phyloP scores from a whole-genome alignment of 2,113 vertebrate species.

The Petaurus breviceps region DNA sequence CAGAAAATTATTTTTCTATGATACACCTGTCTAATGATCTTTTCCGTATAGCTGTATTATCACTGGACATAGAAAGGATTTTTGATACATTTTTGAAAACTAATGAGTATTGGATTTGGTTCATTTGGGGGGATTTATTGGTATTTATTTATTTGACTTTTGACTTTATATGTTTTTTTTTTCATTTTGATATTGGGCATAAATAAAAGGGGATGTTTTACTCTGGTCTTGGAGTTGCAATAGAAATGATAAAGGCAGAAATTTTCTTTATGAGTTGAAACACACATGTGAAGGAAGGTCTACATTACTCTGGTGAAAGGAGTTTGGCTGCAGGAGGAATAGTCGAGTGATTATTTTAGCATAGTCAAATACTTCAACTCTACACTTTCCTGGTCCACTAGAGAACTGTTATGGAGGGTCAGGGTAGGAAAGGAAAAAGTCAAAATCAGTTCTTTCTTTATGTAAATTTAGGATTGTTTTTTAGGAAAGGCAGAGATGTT shows the following conservation, averaged over 20 bases:
- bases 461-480: not conserved
- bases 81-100: constrained; percentile 22
- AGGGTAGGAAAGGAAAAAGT: constrained; percentile 24
- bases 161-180: constrained; percentile 21
- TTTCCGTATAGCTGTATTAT: not conserved
- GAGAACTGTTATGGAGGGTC: constrained; percentile 52
- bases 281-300: not conserved
- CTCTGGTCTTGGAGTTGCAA: constrained; percentile 6
- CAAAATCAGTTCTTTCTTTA: not conserved
- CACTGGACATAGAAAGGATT: not conserved
- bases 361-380: constrained; percentile 51
- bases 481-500: not conserved
- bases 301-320: constrained; percentile 26
- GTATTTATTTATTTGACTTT: constrained; percentile 12
- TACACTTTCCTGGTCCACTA: constrained; percentile 29
- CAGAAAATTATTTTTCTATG: constrained; percentile 43
- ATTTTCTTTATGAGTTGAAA: constrained; percentile 40
- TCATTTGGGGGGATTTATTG: constrained; percentile 16
- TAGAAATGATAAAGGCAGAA: constrained; percentile 42
- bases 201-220: constrained; percentile 48
- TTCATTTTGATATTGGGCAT: constrained; percentile 26
- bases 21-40: constrained; percentile 9
- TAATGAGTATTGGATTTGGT: constrained; percentile 10
- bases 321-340: constrained; percentile 3
- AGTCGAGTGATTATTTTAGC: constrained; percentile 30